Evolutionary conservation across 2,797 vertebrate species (phyloP).

Genomic region (Lateolabrax maculatus): DNA sequence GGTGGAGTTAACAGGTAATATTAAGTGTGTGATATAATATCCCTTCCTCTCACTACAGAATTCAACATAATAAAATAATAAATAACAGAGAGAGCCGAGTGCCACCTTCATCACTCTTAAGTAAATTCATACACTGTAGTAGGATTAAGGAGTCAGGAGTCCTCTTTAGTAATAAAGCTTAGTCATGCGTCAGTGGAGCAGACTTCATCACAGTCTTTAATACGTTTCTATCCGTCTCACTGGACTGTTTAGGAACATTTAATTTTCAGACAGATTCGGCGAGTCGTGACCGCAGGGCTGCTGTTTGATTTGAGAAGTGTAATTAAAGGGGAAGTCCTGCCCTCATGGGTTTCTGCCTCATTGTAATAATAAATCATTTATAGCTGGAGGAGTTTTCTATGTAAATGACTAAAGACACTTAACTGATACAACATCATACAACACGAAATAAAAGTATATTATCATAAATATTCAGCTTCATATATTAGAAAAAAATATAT

Average conservation of each 20-base stretch:
- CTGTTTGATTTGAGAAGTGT: conserved; percentile 90
- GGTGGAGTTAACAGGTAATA: too few relatives aligned
- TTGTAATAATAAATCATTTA: conserved; percentile 87
- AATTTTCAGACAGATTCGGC: conserved; percentile 90
- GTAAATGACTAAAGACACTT: conserved; percentile 89
- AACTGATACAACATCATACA: conserved; percentile 41
- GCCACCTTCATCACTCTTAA: not conserved
- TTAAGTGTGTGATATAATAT: not conserved
- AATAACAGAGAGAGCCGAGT: not conserved
- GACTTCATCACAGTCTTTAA: conserved; percentile 48
- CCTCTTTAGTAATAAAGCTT: conserved; percentile 51
- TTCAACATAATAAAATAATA: not conserved
- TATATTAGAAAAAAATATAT: too few relatives aligned
- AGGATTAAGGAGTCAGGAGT: conserved; percentile 38
- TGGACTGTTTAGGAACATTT: conserved; percentile 90
- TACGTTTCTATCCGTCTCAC: conserved; percentile 56
- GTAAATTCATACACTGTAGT: not conserved
- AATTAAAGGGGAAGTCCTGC: conserved; percentile 93
- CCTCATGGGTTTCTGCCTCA: conserved; percentile 86
- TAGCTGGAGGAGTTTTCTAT: conserved; percentile 89
- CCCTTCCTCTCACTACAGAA: not conserved
- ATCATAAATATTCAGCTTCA: not conserved
- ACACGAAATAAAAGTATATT: not conserved
- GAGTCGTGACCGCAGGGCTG: conserved; percentile 89
- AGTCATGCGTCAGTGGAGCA: conserved; percentile 39